Evolutionary conservation across 1,140 invertebrate species (phyloP), one percentile per base, ranked within the genome.

Genomic region (Lordiphosa mommai): DNA sequence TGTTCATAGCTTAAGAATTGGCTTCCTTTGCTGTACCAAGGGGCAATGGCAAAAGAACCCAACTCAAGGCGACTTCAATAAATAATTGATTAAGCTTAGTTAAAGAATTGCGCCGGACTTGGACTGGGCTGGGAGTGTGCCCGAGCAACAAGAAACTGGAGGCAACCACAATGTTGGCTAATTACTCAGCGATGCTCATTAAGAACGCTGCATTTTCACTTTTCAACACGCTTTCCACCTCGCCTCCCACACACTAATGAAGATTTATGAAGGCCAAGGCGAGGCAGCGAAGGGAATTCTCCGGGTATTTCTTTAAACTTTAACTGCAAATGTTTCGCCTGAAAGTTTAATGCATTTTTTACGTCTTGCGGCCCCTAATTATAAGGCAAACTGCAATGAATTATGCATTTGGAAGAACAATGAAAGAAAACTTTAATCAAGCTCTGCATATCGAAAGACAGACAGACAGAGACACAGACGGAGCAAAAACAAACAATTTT

Each of bases 111-210:
- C 49, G 36, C 47, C 46, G 40, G 55, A 41, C 9, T 29, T 7
- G 6, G 50, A 38, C 34, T 32, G 27, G 47, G 37, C 33, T 44
- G 47, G 33, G 29, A 10, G 10, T 4, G 6, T 16, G 13, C 12
- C 41, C 7, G 13, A 4, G 12, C n/a, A n/a, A 10, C 13, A 14
- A 14, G 13, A 0, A 23, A 4, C 7, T 4, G 5, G 12, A 37
- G 37, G 52, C 43, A 59, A 67, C 64, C 77, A 82, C 76, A 82
- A 82, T 82, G 77, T 76, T 80, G 76, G 76, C 76, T 80, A 80
- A 80, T 80, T 80, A 80, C 76, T 80, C 77, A 82, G 76, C 76
- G 66, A 56, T 76, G 76, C 76, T 80, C 76, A 80, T 80, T 80
- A 82, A 84, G 76, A 65, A 67, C 71, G 71, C 66, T 80, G 77